Conservation (phyloP, 1,140 invertebrate species). For the Carcinoscorpius rotundicauda region DNA sequence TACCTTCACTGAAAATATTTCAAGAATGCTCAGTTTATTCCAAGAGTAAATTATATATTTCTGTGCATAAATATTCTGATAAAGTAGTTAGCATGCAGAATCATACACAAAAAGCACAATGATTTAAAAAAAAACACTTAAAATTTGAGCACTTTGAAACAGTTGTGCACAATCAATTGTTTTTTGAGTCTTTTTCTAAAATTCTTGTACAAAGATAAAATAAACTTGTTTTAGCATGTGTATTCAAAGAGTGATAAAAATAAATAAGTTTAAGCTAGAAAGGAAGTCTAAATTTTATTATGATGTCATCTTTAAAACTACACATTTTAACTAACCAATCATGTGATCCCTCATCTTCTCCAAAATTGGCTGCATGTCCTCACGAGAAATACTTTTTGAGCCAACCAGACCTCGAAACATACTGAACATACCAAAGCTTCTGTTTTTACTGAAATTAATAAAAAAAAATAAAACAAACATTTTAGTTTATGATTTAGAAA, state of each 20-base stretch:
- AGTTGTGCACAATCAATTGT: too few species aligned
- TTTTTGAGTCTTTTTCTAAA: too few species aligned
- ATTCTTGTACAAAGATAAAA: too few species aligned
- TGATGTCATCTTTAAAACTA: too few species aligned
- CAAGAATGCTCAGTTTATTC: too few species aligned
- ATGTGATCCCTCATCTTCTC: constrained; percentile 95
- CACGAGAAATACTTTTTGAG: constrained; percentile 45
- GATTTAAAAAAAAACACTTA: too few species aligned
- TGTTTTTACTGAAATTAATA: constrained; percentile 8
- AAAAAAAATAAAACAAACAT: constrained; percentile 1
- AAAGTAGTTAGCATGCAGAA: too few species aligned
- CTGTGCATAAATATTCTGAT: too few species aligned
- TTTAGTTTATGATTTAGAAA: background rate
- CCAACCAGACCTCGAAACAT: constrained; percentile 64
- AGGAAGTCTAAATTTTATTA: background rate
- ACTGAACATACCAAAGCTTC: constrained; percentile 33
- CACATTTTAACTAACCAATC: constrained; percentile 44
- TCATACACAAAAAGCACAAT: too few species aligned
- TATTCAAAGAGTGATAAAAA: background rate
- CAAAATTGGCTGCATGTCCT: constrained; percentile 66
- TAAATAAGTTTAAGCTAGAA: background rate
- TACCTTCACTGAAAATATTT: too few species aligned
- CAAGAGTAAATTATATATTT: too few species aligned
- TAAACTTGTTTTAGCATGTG: background rate
- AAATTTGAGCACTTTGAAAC: too few species aligned